A percentile compares a stretch with the other conserved stretches of the same genome.
Conservation (phyloP, 2,888 invertebrate species). For the Matsumyia berberina region DNA sequence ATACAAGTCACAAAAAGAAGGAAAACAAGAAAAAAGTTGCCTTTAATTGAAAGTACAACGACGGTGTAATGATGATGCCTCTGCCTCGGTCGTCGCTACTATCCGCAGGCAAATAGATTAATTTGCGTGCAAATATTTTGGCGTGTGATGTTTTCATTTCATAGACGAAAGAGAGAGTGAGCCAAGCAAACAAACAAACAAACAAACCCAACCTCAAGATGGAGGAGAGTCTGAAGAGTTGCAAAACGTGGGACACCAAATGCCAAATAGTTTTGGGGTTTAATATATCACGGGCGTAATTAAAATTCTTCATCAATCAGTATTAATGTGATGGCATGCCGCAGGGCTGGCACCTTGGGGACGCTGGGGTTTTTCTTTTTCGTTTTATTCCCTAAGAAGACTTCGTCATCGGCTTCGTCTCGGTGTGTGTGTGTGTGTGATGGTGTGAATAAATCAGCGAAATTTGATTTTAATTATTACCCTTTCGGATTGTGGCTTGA, state of each 20-base stretch:
- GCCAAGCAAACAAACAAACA: slow-evolving; percentile 6
- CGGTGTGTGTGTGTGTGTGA: slow-evolving; percentile 13
- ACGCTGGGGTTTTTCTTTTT: too few species aligned
- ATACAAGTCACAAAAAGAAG: too few species aligned
- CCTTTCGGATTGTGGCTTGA: slow-evolving; percentile 27
- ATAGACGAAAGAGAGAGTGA: slow-evolving; percentile 37
- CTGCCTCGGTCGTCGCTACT: slow-evolving; percentile 7
- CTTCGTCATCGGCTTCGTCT: slow-evolving; percentile 5
- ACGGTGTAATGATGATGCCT: slow-evolving; percentile 49
- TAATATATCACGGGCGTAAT: slow-evolving; percentile 75
- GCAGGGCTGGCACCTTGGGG: slow-evolving; percentile 60
- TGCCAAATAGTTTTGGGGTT: slow-evolving; percentile 74
- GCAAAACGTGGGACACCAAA: slow-evolving; percentile 39
- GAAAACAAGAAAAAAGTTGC: slow-evolving; percentile 11
- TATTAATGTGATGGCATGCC: slow-evolving; percentile 72
- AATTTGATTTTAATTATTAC: slow-evolving; percentile 73
- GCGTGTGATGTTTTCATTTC: slow-evolving; percentile 67
- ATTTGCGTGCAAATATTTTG: slow-evolving; percentile 66
- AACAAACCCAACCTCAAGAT: background rate
- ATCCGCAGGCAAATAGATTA: slow-evolving; percentile 67
- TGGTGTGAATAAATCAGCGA: slow-evolving; percentile 69
- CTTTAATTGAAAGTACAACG: slow-evolving; percentile 74
- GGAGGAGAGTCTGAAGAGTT: background rate
- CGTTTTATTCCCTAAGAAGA: background rate
- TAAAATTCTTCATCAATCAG: slow-evolving; percentile 77